Conservation (phyloP, 2,888 invertebrate species). For the Leptopilina myrica region DNA sequence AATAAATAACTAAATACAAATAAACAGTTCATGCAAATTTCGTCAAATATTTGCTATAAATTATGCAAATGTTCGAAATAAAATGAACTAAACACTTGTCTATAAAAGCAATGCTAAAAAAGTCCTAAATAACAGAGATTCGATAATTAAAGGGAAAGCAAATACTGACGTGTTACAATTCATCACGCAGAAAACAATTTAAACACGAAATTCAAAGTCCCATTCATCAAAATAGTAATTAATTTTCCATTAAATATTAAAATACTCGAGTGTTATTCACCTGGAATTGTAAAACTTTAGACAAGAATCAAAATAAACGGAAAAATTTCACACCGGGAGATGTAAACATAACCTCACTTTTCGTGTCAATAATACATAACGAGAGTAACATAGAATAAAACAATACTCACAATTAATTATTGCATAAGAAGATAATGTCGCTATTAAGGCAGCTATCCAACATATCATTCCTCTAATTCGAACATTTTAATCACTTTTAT, state of each 20-base stretch:
- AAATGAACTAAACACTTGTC: too few species aligned
- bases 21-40: too few species aligned
- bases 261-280: neutral
- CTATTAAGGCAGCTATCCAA: neutral
- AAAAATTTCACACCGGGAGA: neutral
- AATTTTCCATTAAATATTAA: neutral
- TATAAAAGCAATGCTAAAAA: too few species aligned
- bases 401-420: slow-evolving; percentile 15
- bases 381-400: neutral
- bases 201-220: too few species aligned
- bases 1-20: neutral
- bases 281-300: neutral
- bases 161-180: too few species aligned
- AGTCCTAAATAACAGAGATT: too few species aligned
- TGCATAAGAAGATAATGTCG: neutral
- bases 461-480: neutral
- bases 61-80: too few species aligned
- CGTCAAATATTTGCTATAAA: too few species aligned
- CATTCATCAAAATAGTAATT: neutral
- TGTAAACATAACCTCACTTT: slow-evolving; percentile 26
- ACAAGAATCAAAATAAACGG: neutral
- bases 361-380: neutral
- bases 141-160: too few species aligned
- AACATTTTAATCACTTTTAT: slow-evolving; percentile 14
- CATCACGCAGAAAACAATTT: too few species aligned